Conservation (phyloP, 2,797 vertebrate species). For the Lutjanus argentimaculatus region DNA sequence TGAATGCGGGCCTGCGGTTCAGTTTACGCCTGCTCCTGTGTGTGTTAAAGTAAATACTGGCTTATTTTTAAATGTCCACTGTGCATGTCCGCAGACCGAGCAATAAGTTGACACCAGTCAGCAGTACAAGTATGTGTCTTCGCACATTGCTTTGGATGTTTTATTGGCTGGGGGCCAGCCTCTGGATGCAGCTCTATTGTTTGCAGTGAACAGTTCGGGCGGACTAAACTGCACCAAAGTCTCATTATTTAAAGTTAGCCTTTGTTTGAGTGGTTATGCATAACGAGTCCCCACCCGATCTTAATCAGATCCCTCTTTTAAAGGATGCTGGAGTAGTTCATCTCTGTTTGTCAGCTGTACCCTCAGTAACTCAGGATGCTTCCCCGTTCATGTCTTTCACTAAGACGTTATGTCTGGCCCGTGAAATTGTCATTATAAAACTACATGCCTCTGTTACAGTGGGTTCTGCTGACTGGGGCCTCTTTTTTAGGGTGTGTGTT, state of each 20-base stretch:
- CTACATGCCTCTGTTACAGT: not conserved
- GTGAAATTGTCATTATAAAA: not conserved
- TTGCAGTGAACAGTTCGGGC: slow-evolving; percentile 61
- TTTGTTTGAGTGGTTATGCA: not conserved
- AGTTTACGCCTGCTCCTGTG: slow-evolving; percentile 22
- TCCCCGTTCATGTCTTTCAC: not conserved
- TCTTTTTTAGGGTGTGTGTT: not conserved
- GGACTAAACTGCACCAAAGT: slow-evolving; percentile 58
- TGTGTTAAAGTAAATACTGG: not conserved
- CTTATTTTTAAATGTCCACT: not conserved
- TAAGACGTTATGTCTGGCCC: not conserved
- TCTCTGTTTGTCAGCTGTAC: slow-evolving; percentile 20
- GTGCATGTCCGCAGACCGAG: not conserved
- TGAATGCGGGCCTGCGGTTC: slow-evolving; percentile 70
- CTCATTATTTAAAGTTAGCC: slow-evolving; percentile 28
- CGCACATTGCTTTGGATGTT: slow-evolving; percentile 52
- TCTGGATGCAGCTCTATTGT: slow-evolving; percentile 71
- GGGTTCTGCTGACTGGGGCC: not conserved
- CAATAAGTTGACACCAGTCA: not conserved
- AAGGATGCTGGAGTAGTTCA: not conserved
- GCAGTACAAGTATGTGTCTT: slow-evolving; percentile 15
- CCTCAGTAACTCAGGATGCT: not conserved
- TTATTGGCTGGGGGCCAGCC: slow-evolving; percentile 52
- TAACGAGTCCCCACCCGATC: not conserved
- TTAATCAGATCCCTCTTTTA: not conserved